A percentile compares a stretch with the other conserved stretches of the same genome.
Evolutionary conservation across 2,113 vertebrate species (phyloP).

Genomic region (Elanoides forficatus): DNA sequence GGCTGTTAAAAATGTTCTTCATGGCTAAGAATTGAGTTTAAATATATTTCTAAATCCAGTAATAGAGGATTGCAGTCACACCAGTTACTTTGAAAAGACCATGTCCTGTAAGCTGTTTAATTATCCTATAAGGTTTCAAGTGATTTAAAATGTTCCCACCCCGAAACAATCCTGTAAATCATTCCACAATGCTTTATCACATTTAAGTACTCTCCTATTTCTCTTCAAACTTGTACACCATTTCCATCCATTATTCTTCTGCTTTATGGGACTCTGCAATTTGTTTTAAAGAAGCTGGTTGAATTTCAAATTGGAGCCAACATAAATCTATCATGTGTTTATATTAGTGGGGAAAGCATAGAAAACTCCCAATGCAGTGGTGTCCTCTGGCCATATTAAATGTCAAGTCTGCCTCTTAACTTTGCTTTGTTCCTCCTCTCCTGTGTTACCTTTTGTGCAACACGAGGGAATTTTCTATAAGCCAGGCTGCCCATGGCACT

Average conservation of each 20-base stretch:
- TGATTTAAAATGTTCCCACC: background rate
- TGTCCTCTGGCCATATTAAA: background rate
- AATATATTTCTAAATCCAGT: background rate
- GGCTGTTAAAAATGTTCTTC: background rate
- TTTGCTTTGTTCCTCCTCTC: background rate
- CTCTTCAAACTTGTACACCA: background rate
- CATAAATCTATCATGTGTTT: background rate
- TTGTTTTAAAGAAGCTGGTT: background rate
- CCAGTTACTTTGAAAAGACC: background rate
- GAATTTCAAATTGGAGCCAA: background rate
- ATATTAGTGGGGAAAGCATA: background rate
- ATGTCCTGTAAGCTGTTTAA: conserved; percentile 11
- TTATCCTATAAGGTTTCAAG: background rate
- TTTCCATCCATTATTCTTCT: background rate
- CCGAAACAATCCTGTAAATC: conserved; percentile 25
- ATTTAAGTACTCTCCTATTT: background rate
- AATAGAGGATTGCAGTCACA: background rate
- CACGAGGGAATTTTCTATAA: background rate
- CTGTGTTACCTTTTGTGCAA: background rate
- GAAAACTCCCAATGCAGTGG: background rate
- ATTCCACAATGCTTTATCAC: background rate
- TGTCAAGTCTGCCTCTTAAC: background rate
- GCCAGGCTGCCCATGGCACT: fast-evolving
- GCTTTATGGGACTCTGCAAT: background rate
- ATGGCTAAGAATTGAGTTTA: background rate